Base-by-base conservation (phyloP, 2,888 invertebrate genomes). In the Drosophila algonquin region DNA sequence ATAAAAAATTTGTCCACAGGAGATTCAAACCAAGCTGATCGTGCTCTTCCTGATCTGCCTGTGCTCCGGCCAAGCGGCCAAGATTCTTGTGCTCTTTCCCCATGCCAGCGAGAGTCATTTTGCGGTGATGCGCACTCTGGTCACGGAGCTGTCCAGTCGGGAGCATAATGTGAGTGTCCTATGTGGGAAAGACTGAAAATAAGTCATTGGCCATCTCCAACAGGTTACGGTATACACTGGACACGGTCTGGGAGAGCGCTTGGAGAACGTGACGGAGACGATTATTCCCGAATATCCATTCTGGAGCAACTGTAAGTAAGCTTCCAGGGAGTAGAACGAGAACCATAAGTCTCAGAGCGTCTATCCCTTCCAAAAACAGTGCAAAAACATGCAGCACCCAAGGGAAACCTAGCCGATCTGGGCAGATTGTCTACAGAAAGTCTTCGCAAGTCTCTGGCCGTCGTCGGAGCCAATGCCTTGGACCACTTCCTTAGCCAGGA, bases 141-240 rank as follows among this genome's bases (percentile, higher is more conserved):
- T 93, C 85, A 91, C 91, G 53, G 93, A 92, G 35, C 79, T 94
- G 27, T 93, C 93, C 0, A 87, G 70, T 30, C 90, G 91, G 35
- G 93, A 93, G 1, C 93, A 94, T 71, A 92, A 92, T 59, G 92
- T 93, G 77, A 83, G 89, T 72, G n/a, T 12, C 0, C 1, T 5
- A 6, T 16, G 9, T 1, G 16, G 2, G 14, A 16, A 12, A 63
- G 30, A 14, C 10, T 6, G 30, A 9, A 0, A 6, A 7, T 10
- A 30, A 10, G 7, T 32, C 16, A 10, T 4, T 35, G 1, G 6
- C 44, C 44, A 3, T 16, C 14, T 21, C 4, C 2, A 14, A 18
- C 4, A 91, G 92, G 84, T 92, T 2, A 91, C 91, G 3, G 80
- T 91, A 2, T 87, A 90, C n/a, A 89, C 89, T 16, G 89, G 89